Base-by-base conservation (phyloP, 2,797 vertebrate genomes). In the Sebastes taczanowskii region DNA sequence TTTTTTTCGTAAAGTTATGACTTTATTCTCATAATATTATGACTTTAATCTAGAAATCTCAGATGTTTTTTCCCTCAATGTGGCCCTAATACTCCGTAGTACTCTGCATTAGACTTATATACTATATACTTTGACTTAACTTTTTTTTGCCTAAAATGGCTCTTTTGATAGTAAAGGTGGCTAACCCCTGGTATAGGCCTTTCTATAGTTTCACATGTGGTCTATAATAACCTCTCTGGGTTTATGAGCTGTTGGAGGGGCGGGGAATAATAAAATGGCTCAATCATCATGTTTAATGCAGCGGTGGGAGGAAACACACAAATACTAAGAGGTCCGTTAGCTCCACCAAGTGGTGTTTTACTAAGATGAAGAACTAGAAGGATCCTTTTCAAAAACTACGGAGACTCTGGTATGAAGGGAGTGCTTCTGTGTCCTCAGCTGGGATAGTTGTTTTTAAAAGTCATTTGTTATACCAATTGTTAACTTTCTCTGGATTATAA, bases 321-420 rank as follows among this genome's bases (percentile, higher is more conserved):
- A 0, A 30, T 13, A 14, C 2, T 52, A 6, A 6, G 34, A 76
- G 34, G 81, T 61, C 61, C 58, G 9, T 55, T 20, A 66, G 85
- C 74, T 88, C 87, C 92, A 74, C 88, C 89, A 69, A 72, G 86
- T 46, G 91, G 89, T 66, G 42, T 58, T 3, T 22, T 3, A 29
- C 30, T 58, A 4, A 22, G 42, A 20, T 42, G 59, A 30, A 60
- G 68, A 78, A 62, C 58, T 25, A 56, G n/a, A 53, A 72, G 66
- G 72, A 83, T 69, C 64, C 25, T 29, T 55, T 0, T 18, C 16
- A 25, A 25, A 73, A 65, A 3, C 71, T 69, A 49, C 35, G 7
- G 23, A 86, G 80, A 20, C 74, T 78, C 18, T 30, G 74, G 11
- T 23, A 1, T 4, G 59, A 77, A 46, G 0, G 76, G 20, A 72